Evolutionary conservation across 2,888 invertebrate genomes (phyloP), one percentile per base, ranked within the genome.

Genomic region (Psylliodes chrysocephalus): DNA sequence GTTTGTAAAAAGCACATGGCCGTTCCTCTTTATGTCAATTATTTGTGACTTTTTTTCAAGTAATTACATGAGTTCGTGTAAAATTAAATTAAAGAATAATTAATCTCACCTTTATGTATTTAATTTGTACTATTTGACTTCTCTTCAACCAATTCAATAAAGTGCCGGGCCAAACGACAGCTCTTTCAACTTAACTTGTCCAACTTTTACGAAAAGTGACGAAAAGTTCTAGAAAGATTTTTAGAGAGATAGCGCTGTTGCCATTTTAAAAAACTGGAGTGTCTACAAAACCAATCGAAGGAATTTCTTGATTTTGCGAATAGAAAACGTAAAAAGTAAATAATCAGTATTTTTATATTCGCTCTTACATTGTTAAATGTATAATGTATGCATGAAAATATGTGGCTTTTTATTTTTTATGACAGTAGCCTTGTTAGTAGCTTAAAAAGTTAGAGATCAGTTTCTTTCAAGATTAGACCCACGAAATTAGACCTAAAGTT

Each of bases 1-100:
- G 7, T 17, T 6, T 22, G 22, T 1, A 47, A 55, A 56, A 57
- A 57, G 57, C 57, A 57, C 57, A 57, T 57, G 57, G 57, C 57
- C 22, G 6, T 40, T 28, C 19, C 14, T 25, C 30, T n/a, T n/a
- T n/a, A n/a, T n/a, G n/a, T n/a, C n/a, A n/a, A n/a, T n/a, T n/a
- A n/a, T n/a, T 33, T 33, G 10, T 33, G n/a, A n/a, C 33, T 33
- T 33, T 5, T 33, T n/a, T 8, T 8, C 10, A 5, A 25, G 12
- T 7, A n/a, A 2, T 49, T 49, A 14, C 51, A 33, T 0, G 38
- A 53, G 8, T 6, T 38, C 5, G 15, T 18, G 22, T 19, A 35
- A 33, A 52, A 5, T 15, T 12, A 10, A n/a, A 1, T 38, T 2
- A 22, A 17, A 40, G 10, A 25, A 33, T 3, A 53, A 2, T 14